phyloP scores from a whole-genome alignment of 2,888 invertebrate genomes.

The Drosophila prostipennis region DNA sequence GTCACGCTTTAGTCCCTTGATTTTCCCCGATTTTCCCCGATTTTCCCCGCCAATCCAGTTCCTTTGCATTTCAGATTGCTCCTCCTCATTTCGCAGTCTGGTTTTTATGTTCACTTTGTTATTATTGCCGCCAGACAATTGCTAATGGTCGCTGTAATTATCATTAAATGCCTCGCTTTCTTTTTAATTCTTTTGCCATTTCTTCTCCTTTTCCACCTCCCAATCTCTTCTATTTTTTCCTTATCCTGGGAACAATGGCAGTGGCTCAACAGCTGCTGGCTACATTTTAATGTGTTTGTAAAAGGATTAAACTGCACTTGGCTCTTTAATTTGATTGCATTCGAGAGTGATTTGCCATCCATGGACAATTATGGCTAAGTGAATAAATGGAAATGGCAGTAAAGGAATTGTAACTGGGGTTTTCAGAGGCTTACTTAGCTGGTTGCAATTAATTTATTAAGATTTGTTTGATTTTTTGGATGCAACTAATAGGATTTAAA shows the following conservation, averaged over 20 bases:
- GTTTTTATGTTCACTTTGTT: slow-evolving; percentile 52
- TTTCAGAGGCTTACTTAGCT: too few relatives aligned
- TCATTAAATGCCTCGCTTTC: slow-evolving; percentile 63
- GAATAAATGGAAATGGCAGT: background rate
- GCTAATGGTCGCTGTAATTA: slow-evolving; percentile 68
- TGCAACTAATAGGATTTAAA: too few relatives aligned
- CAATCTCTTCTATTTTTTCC: slow-evolving; percentile 8
- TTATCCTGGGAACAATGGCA: slow-evolving; percentile 33
- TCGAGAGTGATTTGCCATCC: slow-evolving; percentile 19
- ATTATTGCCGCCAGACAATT: slow-evolving; percentile 68
- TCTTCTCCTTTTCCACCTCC: slow-evolving; percentile 2
- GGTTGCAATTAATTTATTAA: background rate
- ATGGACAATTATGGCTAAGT: background rate
- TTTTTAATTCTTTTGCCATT: slow-evolving; percentile 29
- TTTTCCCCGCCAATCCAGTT: background rate
- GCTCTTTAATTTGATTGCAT: slow-evolving; percentile 34
- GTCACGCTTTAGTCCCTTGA: slow-evolving; percentile 51
- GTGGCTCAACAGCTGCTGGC: slow-evolving; percentile 46
- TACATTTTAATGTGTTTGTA: slow-evolving; percentile 51
- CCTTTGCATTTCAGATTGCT: slow-evolving; percentile 12
- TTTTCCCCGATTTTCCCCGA: background rate
- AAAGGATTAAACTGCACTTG: slow-evolving; percentile 51
- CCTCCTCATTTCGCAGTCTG: slow-evolving; percentile 25
- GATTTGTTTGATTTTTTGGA: too few relatives aligned
- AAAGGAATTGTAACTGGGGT: background rate